Evolutionary conservation across 2,113 vertebrate genomes (phyloP), one percentile per base, ranked within the genome.

Genomic region (Cinclus mexicanus): DNA sequence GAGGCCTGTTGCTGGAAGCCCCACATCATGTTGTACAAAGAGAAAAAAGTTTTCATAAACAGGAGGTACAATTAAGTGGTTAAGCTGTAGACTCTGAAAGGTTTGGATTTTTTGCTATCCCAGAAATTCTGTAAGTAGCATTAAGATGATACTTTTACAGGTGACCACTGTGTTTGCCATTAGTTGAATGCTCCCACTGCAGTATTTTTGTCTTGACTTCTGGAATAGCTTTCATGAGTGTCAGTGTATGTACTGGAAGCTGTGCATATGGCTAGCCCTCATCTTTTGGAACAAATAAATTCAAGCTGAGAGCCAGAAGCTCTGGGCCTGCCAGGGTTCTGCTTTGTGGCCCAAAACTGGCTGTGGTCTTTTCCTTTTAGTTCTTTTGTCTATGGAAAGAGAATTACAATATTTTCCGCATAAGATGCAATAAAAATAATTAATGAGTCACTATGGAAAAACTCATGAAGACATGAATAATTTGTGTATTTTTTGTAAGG

Each of bases 371-470:
- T 83, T 84, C 22, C 29, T 80, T 37, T 82, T 24, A 26, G n/a
- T 90, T 84, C 11, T 85, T 24, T 84, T 33, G 33, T 83, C 26
- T 59, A 33, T 90, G 46, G 59, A 80, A 85, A 76, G 33, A 63
- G 39, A 94, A 90, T 91, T 21, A 47, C 23, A 91, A 42, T 75
- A 65, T 80, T 90, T 93, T 95, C 80, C 4, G 2, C 55, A 52
- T 65, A 95, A 80, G 50, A 69, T 70, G 16, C 33, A 47, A 88
- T 91, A 87, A 95, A 94, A 91, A 85, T 91, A 80, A 93, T 93
- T 95, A 95, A 85, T 80, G 70, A 93, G 50, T 57, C 75, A 77
- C 75, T 59, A 63, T 59, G 68, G 90, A 94, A 95, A 95, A 90
- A 42, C 70, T 71, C 57, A 79, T 29, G 81, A 75, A 91, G 69